Evolutionary conservation across 92 coral and sea anemone genomes (phyloP).

Genomic region (Phenganax stokvisi): DNA sequence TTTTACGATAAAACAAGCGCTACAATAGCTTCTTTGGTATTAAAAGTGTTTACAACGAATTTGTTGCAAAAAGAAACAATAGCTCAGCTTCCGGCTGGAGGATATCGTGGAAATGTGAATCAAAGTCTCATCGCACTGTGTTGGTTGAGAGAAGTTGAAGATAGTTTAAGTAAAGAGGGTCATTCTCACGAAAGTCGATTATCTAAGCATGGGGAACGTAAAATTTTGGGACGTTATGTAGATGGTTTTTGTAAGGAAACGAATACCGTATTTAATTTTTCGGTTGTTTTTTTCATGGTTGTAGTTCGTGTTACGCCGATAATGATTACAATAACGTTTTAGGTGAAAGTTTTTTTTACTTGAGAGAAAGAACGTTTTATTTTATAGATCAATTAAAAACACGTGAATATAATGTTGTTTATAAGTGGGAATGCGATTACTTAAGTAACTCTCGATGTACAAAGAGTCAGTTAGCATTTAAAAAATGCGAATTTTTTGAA

Average conservation of each 20-base stretch:
- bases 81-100: slow-evolving; percentile 14
- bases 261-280: background rate
- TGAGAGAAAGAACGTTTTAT: background rate
- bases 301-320: background rate
- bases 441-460: background rate
- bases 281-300: slow-evolving; percentile 1
- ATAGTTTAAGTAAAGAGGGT: background rate
- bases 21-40: slow-evolving; percentile 26
- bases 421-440: slow-evolving; percentile 32
- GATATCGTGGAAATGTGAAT: slow-evolving; percentile 27
- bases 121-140: slow-evolving; percentile 10
- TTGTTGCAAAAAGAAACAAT: slow-evolving; percentile 14
- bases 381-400: slow-evolving; percentile 11
- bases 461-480: background rate
- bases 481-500: slow-evolving; percentile 20
- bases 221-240: background rate
- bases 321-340: background rate
- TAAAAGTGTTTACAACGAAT: slow-evolving; percentile 7
- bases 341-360: background rate
- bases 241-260: background rate
- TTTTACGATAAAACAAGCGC: slow-evolving; percentile 16
- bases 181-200: too few relatives aligned
- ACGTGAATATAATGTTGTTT: slow-evolving; percentile 14
- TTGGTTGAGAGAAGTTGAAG: slow-evolving; percentile 18
- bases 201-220: background rate